phyloP scores from a whole-genome alignment of 2,888 invertebrate species.

The Cataglyphis altisquamis region DNA sequence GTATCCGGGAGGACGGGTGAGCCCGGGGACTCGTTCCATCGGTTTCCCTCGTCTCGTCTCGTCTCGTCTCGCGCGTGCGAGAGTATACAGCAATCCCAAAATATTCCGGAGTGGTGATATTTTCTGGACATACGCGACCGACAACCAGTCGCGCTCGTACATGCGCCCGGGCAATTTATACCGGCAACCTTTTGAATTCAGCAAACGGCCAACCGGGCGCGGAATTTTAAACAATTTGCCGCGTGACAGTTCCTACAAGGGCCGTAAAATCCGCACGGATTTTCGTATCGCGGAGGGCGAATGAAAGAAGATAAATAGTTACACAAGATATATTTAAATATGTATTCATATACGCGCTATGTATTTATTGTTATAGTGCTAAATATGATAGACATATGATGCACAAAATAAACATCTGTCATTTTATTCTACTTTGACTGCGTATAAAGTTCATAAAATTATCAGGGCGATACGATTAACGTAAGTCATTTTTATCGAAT shows the following conservation, averaged over 20 bases:
- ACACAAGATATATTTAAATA: not conserved
- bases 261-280: conserved; percentile 34
- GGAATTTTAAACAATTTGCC: conserved; percentile 74
- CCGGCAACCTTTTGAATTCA: conserved; percentile 73
- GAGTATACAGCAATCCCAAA: conserved; percentile 53
- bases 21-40: conserved; percentile 45
- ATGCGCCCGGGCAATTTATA: conserved; percentile 69
- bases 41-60: conserved; percentile 17
- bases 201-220: conserved; percentile 60
- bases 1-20: conserved; percentile 3
- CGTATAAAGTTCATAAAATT: not conserved
- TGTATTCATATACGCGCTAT: conserved; percentile 14
- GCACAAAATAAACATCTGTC: not conserved
- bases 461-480: not conserved
- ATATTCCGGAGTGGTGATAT: conserved; percentile 70
- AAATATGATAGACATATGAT: conserved; percentile 1
- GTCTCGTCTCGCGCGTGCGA: conserved; percentile 7
- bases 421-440: not conserved
- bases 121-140: conserved; percentile 57
- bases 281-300: not conserved
- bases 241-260: conserved; percentile 59
- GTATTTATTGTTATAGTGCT: not conserved
- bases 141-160: conserved; percentile 34
- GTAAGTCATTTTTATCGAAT: not conserved
- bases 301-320: conserved; percentile 27